These are phyloP conservation scores for Gisinianus flammeolus DNA, from an alignment of 2,888 invertebrate genomes.

Conservation along the genomic window DNA sequence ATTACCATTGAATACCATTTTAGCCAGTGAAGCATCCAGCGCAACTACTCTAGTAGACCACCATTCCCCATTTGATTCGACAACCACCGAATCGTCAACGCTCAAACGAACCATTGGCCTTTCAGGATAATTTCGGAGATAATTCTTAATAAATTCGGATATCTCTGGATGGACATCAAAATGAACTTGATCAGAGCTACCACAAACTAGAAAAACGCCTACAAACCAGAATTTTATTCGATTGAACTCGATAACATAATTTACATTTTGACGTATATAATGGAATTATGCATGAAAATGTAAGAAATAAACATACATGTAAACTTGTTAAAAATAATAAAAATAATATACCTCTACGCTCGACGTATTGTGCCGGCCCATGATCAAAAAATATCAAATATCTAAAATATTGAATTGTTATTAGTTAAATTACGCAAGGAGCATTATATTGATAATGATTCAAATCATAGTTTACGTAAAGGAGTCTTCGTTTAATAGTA, in stretches of 20 bases:
- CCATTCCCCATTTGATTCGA: slow-evolving; percentile 87
- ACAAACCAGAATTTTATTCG: too few species aligned
- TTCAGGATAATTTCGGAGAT: slow-evolving; percentile 79
- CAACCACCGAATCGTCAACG: slow-evolving; percentile 78
- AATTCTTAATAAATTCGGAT: slow-evolving; percentile 81
- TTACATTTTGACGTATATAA: too few species aligned
- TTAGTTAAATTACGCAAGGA: background rate
- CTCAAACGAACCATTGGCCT: slow-evolving; percentile 86
- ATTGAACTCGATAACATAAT: too few species aligned
- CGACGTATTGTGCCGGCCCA: slow-evolving; percentile 86
- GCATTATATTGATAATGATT: background rate
- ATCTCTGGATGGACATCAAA: slow-evolving; percentile 85
- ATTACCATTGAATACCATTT: too few species aligned
- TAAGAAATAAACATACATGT: too few species aligned
- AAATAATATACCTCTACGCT: too few species aligned
- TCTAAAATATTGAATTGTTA: slow-evolving; percentile 62
- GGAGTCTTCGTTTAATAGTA: background rate
- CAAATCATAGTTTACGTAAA: too few species aligned
- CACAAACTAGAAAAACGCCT: slow-evolving; percentile 74
- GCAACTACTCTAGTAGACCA: slow-evolving; percentile 75
- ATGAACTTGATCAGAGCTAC: slow-evolving; percentile 78
- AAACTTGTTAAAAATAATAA: too few species aligned
- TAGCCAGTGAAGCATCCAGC: slow-evolving; percentile 86
- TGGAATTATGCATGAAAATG: too few species aligned
- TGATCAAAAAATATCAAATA: slow-evolving; percentile 93